Conservation (phyloP, 2,113 vertebrate species). For the Aspidoscelis tigris region DNA sequence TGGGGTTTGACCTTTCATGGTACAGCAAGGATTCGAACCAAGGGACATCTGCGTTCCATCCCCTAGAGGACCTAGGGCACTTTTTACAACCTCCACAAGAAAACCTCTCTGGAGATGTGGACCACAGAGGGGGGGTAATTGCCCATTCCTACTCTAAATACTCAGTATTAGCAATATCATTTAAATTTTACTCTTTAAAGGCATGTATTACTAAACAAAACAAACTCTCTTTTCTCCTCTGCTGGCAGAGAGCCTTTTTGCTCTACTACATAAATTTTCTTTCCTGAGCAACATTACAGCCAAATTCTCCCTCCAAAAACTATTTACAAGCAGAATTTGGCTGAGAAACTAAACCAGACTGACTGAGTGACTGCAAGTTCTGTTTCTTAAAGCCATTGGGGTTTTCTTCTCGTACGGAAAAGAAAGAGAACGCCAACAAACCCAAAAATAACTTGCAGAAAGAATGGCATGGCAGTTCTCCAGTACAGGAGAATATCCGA, state of each 20-base stretch:
- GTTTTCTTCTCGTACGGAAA: neutral
- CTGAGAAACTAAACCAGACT: constrained; percentile 55
- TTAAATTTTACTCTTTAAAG: neutral
- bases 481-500: constrained; percentile 47
- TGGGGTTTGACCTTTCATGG: too few species aligned
- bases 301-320: constrained; percentile 63
- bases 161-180: neutral
- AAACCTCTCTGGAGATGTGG: neutral
- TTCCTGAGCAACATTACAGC: constrained; percentile 68
- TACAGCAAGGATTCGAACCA: too few species aligned
- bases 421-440: neutral
- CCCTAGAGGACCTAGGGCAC: too few species aligned
- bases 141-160: neutral
- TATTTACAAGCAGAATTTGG: constrained; percentile 60
- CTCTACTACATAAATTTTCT: constrained; percentile 67
- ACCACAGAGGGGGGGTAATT: neutral
- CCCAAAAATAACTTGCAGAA: constrained; percentile 36
- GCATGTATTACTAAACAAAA: neutral
- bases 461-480: constrained; percentile 64
- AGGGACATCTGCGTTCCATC: too few species aligned
- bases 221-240: constrained; percentile 60
- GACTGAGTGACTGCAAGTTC: neutral
- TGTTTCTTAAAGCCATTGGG: neutral
- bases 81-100: too few species aligned
- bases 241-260: constrained; percentile 51